Percentiles rank a stretch among this genome's conserved stretches.
Evolutionary conservation across 2,888 invertebrate species (phyloP).

Genomic region (Baronia brevicornis): DNA sequence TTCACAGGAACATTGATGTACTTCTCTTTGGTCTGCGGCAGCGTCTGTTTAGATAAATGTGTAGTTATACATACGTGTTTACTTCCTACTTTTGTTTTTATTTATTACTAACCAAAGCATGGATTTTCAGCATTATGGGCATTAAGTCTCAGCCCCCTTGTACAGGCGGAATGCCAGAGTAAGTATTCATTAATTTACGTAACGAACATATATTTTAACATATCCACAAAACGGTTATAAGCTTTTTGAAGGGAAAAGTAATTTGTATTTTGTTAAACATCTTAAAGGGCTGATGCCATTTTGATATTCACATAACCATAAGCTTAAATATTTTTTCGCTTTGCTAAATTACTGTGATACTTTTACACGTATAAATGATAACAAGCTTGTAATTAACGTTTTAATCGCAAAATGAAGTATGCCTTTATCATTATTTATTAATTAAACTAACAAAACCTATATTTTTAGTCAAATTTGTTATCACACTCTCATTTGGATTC

Average conservation of each 20-base stretch:
- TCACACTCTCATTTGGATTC: too few relatives aligned
- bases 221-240: conserved; percentile 14
- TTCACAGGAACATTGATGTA: conserved; percentile 50
- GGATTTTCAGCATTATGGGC: conserved; percentile 75
- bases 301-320: conserved; percentile 10
- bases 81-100: conserved; percentile 39
- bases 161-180: conserved; percentile 74
- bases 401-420: conserved; percentile 1
- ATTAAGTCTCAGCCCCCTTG: conserved; percentile 67
- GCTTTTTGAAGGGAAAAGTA: conserved; percentile 7
- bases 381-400: too few relatives aligned
- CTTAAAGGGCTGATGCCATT: conserved; percentile 6
- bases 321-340: conserved; percentile 12
- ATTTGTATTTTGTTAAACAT: conserved; percentile 10
- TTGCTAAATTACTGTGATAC: conserved; percentile 5
- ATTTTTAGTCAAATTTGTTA: neutral
- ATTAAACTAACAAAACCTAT: neutral
- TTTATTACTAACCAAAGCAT: conserved; percentile 70
- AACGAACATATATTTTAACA: conserved; percentile 9
- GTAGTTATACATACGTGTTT: conserved; percentile 25
- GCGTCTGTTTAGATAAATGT: conserved; percentile 34
- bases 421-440: neutral
- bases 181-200: conserved; percentile 40
- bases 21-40: conserved; percentile 26
- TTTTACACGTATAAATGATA: conserved; percentile 8